Evolutionary conservation across 2,113 vertebrate species (phyloP), one percentile per base, ranked within the genome.

Genomic region (Gracilinanus agilis): DNA sequence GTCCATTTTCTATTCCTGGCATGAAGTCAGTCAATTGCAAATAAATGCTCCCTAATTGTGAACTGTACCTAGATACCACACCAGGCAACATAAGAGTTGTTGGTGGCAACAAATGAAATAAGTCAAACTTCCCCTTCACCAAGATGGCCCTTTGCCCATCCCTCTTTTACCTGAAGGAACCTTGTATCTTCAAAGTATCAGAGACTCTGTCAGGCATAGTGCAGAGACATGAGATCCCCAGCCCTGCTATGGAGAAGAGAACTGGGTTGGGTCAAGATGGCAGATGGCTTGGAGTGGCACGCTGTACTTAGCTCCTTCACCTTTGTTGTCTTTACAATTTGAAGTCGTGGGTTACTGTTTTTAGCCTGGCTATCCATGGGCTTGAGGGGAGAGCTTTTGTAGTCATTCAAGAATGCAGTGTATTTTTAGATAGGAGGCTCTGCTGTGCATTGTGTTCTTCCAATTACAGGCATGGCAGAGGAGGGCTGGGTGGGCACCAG

Each of bases 281-380:
- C 98, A 98, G 98, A 98, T 98, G 98, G 98, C 97, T 97, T 94
- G 97, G 97, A 94, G 97, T 90, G 90, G 97, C 98, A 95, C 97
- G 98, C 98, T 98, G 98, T 96, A 97, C 98, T 96, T 98, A 93
- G 97, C 94, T 95, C 97, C 96, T 97, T 97, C 97, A 98, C 98
- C 98, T 98, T 98, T 96, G 98, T 92, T 90, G 96, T 97, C 53
- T 92, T 95, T 97, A 97, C 97, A 97, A 95, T 98, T 97, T 95
- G 98, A 98, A 98, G 98, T 98, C 98, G 97, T 98, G 61, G 93
- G 98, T 97, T 98, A 97, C 98, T 98, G 97, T 98, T 98, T 98
- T 98, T 97, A 98, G 97, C 94, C 98, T 96, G 96, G 96, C 97
- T 97, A 95, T 98, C 98, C 97, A 44, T 95, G 96, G 97, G 98